Percentiles rank a stretch among this genome's conserved stretches.
Evolutionary conservation across 2,113 vertebrate species (phyloP).

Genomic region (Gallinago undulata): DNA sequence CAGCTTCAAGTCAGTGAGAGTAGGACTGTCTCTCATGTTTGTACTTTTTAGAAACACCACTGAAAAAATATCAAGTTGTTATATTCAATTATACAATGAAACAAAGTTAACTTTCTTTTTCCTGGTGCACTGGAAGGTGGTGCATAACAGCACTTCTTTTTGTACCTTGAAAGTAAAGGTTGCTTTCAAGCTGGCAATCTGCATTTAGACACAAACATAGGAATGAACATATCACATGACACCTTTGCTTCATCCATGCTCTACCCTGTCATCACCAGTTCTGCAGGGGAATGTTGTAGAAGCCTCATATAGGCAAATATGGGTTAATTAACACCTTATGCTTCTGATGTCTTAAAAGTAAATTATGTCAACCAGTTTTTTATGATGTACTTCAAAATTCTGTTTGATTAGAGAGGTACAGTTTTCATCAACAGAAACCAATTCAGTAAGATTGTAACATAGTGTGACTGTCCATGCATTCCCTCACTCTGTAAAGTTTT

Average conservation of each 20-base stretch:
- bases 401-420: not conserved
- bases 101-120: not conserved
- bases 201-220: not conserved
- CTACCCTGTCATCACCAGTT: not conserved
- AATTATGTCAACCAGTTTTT: not conserved
- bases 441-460: not conserved
- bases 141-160: not conserved
- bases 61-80: not conserved
- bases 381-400: not conserved
- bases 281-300: not conserved
- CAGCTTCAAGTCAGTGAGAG: not conserved
- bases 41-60: not conserved
- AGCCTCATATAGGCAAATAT: not conserved
- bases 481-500: not conserved
- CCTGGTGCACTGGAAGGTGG: not conserved
- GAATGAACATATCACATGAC: not conserved
- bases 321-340: not conserved
- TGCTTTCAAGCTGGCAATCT: not conserved
- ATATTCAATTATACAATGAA: not conserved
- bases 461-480: fast-evolving
- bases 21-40: not conserved
- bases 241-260: not conserved
- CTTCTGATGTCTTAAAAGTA: not conserved
- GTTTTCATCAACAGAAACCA: not conserved
- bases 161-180: not conserved